Percentiles rank a stretch among this genome's conserved stretches.
Conservation (phyloP, 2,888 invertebrate species). For the Teleogryllus oceanicus region DNA sequence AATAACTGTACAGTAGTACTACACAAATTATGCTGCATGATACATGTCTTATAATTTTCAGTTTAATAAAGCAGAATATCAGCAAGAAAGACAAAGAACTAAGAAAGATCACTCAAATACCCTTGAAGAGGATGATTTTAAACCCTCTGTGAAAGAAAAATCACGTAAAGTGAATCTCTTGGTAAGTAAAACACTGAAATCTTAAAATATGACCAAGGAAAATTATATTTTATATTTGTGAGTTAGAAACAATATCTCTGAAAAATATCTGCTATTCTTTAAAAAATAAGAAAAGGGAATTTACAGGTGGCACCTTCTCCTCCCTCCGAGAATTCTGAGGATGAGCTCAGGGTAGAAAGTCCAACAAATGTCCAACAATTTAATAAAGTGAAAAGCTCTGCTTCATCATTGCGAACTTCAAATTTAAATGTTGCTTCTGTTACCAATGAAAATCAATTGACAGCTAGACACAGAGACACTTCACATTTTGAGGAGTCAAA, state of each 20-base stretch:
- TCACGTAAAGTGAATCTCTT: not conserved
- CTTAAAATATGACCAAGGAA: too few species aligned
- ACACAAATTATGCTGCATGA: too few species aligned
- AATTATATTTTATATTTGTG: too few species aligned
- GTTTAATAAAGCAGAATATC: constrained; percentile 8
- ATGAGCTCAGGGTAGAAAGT: not conserved
- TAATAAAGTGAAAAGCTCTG: too few species aligned
- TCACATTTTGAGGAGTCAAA: not conserved
- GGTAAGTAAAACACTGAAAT: not conserved
- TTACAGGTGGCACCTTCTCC: constrained; percentile 4
- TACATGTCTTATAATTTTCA: not conserved
- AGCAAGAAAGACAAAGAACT: not conserved
- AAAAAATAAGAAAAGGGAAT: too few species aligned
- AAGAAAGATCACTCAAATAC: not conserved
- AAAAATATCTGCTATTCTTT: too few species aligned
- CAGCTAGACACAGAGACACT: not conserved
- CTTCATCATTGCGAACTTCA: too few species aligned
- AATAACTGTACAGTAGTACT: too few species aligned
- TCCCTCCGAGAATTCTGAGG: not conserved
- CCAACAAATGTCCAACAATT: too few species aligned
- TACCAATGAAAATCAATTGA: not conserved
- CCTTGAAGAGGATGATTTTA: not conserved
- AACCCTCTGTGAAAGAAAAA: not conserved
- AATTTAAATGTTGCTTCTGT: too few species aligned
- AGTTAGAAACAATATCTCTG: too few species aligned